A percentile compares a stretch with the other conserved stretches of the same genome.
Evolutionary conservation across 1,140 invertebrate species (phyloP).

Genomic region (Ceratosolen solmsi): DNA sequence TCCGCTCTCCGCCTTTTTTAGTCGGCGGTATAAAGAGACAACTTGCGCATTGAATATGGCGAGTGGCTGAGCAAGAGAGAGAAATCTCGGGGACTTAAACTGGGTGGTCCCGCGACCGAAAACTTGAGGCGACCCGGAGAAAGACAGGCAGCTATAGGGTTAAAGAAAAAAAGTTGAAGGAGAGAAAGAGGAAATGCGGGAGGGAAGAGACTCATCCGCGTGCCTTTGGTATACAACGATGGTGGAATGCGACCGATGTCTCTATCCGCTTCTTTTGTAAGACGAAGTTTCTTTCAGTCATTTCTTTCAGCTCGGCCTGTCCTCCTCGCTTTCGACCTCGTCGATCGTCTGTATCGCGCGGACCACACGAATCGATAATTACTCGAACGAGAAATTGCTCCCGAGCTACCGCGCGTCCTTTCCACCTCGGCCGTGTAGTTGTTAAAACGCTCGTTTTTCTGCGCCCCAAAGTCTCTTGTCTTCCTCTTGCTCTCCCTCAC

Average conservation of each 20-base stretch:
- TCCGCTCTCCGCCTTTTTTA: conserved; percentile 15
- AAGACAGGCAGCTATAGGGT: conserved; percentile 20
- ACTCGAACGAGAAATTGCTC: conserved; percentile 69
- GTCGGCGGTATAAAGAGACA: conserved; percentile 28
- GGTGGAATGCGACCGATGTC: conserved; percentile 72
- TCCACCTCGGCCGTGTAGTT: conserved; percentile 62
- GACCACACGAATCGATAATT: conserved; percentile 75
- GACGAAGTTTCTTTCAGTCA: conserved; percentile 49
- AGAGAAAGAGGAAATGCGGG: conserved; percentile 27
- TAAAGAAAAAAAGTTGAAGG: conserved; percentile 48
- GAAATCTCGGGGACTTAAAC: conserved; percentile 8
- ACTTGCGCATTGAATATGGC: conserved; percentile 30
- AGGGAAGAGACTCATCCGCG: conserved; percentile 58
- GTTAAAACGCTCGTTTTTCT: conserved; percentile 62
- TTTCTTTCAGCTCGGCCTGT: background rate
- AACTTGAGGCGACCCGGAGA: conserved; percentile 19
- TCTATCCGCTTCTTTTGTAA: conserved; percentile 72
- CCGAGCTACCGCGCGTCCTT: conserved; percentile 58
- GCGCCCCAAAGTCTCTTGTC: conserved; percentile 33
- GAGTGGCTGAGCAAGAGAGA: background rate
- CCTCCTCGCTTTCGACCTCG: background rate
- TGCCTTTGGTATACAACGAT: conserved; percentile 60
- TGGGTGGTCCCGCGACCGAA: conserved; percentile 43
- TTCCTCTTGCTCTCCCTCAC: background rate
- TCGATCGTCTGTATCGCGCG: conserved; percentile 47